Evolutionary conservation across 1,140 invertebrate genomes (phyloP).

Genomic region (Musca vetustissima): DNA sequence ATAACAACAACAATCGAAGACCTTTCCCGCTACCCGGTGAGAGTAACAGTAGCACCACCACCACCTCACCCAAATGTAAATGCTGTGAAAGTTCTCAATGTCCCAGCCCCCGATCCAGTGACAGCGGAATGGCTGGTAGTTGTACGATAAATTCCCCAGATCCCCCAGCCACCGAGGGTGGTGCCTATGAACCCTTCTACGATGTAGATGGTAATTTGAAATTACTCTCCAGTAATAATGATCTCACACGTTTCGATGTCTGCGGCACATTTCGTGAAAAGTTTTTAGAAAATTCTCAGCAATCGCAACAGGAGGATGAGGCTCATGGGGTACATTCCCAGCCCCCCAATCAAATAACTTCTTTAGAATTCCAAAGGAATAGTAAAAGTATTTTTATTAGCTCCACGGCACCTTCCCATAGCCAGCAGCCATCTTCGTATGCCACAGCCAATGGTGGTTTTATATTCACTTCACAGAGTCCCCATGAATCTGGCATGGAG

Average conservation of each 20-base stretch:
- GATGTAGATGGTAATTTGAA: constrained; percentile 7
- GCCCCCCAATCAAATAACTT: constrained; percentile 16
- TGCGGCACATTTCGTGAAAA: constrained; percentile 52
- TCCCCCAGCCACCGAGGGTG: constrained; percentile 53
- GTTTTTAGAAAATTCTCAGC: constrained; percentile 33
- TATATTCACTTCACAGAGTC: constrained; percentile 7
- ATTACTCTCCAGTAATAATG: constrained; percentile 4
- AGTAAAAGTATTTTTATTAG: constrained; percentile 45
- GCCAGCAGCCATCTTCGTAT: background rate
- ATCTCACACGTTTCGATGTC: constrained; percentile 46
- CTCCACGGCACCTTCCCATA: constrained; percentile 9
- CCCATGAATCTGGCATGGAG: background rate
- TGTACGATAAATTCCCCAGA: constrained; percentile 71
- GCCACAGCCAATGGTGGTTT: background rate
- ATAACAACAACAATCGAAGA: background rate
- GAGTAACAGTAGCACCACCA: no score
- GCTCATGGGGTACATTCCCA: constrained; percentile 21
- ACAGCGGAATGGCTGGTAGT: constrained; percentile 77
- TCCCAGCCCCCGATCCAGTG: constrained; percentile 71
- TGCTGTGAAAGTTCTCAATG: constrained; percentile 63
- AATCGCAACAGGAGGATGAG: background rate
- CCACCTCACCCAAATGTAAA: constrained; percentile 57
- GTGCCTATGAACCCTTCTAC: constrained; percentile 17
- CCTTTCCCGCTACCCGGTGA: no score
- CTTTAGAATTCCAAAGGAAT: constrained; percentile 44